phyloP scores from a whole-genome alignment of 2,797 vertebrate genomes.

The Dipus sagitta region DNA sequence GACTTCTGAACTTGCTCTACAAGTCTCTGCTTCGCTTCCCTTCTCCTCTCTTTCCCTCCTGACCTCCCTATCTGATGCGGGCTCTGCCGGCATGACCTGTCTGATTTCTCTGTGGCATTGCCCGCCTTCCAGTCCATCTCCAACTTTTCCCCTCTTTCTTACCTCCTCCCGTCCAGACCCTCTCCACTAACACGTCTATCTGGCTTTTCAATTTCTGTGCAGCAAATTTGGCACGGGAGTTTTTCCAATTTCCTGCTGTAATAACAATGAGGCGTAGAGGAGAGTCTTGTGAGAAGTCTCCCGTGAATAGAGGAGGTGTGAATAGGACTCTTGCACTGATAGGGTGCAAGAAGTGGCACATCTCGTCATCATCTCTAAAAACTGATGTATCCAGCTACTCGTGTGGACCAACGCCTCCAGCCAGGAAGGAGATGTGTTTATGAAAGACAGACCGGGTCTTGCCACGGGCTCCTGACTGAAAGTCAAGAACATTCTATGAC shows the following conservation, averaged over 20 bases:
- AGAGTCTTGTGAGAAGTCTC: not conserved
- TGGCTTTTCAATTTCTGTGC: slow-evolving; percentile 41
- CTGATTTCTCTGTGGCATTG: not conserved
- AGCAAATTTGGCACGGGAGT: slow-evolving; percentile 6
- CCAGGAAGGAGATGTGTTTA: not conserved
- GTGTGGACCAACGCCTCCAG: not conserved
- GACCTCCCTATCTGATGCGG: not conserved
- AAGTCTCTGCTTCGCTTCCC: not conserved
- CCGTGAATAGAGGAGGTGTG: not conserved
- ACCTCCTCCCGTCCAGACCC: not conserved
- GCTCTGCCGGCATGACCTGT: not conserved
- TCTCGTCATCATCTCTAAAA: not conserved
- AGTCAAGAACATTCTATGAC: not conserved
- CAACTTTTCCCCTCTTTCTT: not conserved
- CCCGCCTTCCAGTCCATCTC: not conserved
- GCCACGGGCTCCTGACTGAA: not conserved
- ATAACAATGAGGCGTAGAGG: slow-evolving; percentile 22
- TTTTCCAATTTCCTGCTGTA: slow-evolving; percentile 59
- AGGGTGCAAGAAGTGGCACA: not conserved
- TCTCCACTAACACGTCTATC: not conserved
- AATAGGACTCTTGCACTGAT: not conserved
- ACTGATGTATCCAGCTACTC: not conserved
- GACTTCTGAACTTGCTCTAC: not conserved
- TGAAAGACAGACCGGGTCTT: not conserved
- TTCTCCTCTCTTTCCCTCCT: not conserved